Conservation (phyloP, 2,888 invertebrate species). For the Diogma glabrata region DNA sequence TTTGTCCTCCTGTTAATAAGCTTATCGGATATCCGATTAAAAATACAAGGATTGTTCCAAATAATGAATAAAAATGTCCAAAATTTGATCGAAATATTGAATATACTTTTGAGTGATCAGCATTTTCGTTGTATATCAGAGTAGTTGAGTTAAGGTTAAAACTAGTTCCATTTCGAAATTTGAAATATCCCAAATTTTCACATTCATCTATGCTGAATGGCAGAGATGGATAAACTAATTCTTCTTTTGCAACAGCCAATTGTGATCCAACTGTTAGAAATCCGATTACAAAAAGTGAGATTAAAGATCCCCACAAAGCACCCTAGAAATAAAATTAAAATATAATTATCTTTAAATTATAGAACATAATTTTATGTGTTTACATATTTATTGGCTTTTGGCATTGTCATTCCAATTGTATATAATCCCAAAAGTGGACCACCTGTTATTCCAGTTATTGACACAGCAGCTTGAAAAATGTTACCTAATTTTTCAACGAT, state of each 20-base stretch:
- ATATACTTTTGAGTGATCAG: too few relatives aligned
- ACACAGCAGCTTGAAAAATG: constrained; percentile 51
- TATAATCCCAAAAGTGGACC: constrained; percentile 58
- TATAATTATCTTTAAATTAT: constrained; percentile 27
- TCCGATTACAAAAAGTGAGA: constrained; percentile 40
- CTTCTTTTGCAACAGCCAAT: constrained; percentile 34
- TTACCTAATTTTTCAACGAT: constrained; percentile 51
- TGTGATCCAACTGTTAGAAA: constrained; percentile 43
- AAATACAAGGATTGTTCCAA: constrained; percentile 47
- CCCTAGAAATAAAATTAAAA: constrained; percentile 26
- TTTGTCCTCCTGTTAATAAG: constrained; percentile 37
- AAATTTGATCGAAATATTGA: too few relatives aligned
- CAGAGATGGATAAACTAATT: constrained; percentile 12
- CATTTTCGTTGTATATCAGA: too few relatives aligned
- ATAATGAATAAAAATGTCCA: constrained; percentile 56
- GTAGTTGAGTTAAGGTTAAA: too few relatives aligned
- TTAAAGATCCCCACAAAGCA: constrained; percentile 41
- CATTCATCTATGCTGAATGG: constrained; percentile 19
- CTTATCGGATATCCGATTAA: constrained; percentile 50
- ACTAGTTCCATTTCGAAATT: neutral
- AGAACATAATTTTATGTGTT: constrained; percentile 36
- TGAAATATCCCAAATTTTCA: constrained; percentile 8
- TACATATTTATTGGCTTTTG: constrained; percentile 49
- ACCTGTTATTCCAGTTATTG: constrained; percentile 50
- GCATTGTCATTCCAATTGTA: constrained; percentile 53